These are phyloP conservation scores for Bergia puertoricense DNA, from an alignment of 92 coral and sea anemone genomes.

Conservation along the genomic window DNA sequence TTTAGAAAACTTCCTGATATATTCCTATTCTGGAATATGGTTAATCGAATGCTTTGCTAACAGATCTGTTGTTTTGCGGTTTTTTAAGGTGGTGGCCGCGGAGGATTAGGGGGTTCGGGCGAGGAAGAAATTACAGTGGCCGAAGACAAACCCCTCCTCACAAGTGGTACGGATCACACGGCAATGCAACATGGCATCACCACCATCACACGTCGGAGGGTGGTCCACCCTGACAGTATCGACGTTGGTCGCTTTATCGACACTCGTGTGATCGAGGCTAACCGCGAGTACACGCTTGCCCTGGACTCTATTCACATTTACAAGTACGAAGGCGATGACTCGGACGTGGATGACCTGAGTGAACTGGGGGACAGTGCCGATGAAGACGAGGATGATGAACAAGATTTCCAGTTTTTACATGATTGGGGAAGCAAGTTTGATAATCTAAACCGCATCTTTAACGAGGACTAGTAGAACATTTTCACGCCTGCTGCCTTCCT, in stretches of 20 bases:
- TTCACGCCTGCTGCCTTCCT: background rate
- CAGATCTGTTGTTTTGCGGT: background rate
- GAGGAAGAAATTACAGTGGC: slow-evolving; percentile 73
- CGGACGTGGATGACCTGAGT: slow-evolving; percentile 93
- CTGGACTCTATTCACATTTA: slow-evolving; percentile 83
- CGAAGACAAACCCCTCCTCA: slow-evolving; percentile 74
- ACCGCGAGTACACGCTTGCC: slow-evolving; percentile 89
- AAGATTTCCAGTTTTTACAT: slow-evolving; percentile 88
- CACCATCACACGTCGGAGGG: slow-evolving; percentile 68
- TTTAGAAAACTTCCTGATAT: no score
- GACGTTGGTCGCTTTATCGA: slow-evolving; percentile 93
- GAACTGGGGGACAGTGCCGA: slow-evolving; percentile 92
- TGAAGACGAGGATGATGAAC: slow-evolving; percentile 90
- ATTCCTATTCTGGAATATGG: no score
- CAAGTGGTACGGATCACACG: slow-evolving; percentile 65
- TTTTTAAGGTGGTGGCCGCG: slow-evolving; percentile 34
- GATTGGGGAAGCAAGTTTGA: slow-evolving; percentile 97
- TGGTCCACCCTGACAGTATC: slow-evolving; percentile 78
- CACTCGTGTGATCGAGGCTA: slow-evolving; percentile 89
- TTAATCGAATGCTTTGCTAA: background rate
- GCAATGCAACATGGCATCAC: slow-evolving; percentile 72
- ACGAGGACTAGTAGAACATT: slow-evolving; percentile 64
- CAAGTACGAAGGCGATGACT: slow-evolving; percentile 94
- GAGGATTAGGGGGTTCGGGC: slow-evolving; percentile 59
- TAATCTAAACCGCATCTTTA: slow-evolving; percentile 84